Evolutionary conservation across 2,113 vertebrate species (phyloP).

Genomic region (Rhabdornis inornatus): DNA sequence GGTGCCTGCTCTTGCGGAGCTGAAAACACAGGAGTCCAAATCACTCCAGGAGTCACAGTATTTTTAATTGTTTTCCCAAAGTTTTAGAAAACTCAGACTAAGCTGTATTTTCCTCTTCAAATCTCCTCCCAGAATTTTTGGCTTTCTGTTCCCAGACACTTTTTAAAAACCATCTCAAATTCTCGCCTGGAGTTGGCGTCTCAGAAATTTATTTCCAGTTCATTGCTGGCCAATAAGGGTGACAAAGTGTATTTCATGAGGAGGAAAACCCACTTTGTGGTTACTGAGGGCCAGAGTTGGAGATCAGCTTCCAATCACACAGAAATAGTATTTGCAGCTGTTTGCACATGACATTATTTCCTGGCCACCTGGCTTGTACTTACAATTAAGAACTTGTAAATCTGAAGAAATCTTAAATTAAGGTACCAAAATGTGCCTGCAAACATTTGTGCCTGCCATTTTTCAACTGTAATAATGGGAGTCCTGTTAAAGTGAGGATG

Average conservation of each 20-base stretch:
- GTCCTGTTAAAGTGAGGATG: background rate
- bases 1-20: rapidly evolving
- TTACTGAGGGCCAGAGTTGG: background rate
- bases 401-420: slow-evolving; percentile 27
- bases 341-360: background rate
- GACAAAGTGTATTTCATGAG: background rate
- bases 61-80: background rate
- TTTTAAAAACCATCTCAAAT: background rate
- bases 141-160: background rate
- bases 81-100: background rate
- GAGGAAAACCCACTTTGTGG: background rate
- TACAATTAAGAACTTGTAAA: slow-evolving; percentile 36
- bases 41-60: background rate
- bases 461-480: background rate
- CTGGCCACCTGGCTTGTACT: background rate
- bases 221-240: background rate
- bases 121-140: background rate
- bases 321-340: background rate
- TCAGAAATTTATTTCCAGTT: background rate
- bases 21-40: background rate
- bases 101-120: background rate
- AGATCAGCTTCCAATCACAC: background rate
- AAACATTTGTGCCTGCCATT: slow-evolving; percentile 22
- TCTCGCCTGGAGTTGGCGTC: background rate
- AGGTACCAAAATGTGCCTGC: background rate